These are phyloP conservation scores for Platycnemis pennipes DNA, from an alignment of 2,888 invertebrate genomes.

Conservation along the genomic window DNA sequence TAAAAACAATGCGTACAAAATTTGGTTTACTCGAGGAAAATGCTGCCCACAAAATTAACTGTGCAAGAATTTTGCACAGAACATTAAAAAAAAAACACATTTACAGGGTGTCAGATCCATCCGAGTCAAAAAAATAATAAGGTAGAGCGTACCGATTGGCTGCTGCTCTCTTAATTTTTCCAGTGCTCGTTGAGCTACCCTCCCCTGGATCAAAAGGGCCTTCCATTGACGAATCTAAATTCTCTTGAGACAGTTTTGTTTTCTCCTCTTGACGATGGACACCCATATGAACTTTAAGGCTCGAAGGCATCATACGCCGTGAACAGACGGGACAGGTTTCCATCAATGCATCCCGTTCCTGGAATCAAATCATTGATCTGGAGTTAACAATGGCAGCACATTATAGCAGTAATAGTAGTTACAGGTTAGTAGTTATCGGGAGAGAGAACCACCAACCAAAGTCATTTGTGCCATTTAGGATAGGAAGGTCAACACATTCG, in stretches of 20 bases:
- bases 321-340: conserved; percentile 81
- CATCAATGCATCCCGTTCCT: conserved; percentile 81
- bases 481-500: no score
- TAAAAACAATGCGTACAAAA: neutral
- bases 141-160: conserved; percentile 70
- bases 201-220: conserved; percentile 71
- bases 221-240: conserved; percentile 72
- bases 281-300: conserved; percentile 82
- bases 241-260: conserved; percentile 73
- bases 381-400: neutral
- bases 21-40: neutral
- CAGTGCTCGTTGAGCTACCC: conserved; percentile 66
- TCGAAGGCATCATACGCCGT: conserved; percentile 81
- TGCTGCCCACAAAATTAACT: neutral
- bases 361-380: conserved; percentile 71
- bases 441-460: no score
- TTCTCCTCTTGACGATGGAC: conserved; percentile 78
- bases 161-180: conserved; percentile 70
- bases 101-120: conserved; percentile 63
- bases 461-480: no score
- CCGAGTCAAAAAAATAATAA: conserved; percentile 43
- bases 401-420: no score
- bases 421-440: no score
- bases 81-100: neutral
- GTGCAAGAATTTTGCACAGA: conserved; percentile 5